Evolutionary conservation across 2,888 invertebrate species (phyloP).

Genomic region (Philonicus albiceps): DNA sequence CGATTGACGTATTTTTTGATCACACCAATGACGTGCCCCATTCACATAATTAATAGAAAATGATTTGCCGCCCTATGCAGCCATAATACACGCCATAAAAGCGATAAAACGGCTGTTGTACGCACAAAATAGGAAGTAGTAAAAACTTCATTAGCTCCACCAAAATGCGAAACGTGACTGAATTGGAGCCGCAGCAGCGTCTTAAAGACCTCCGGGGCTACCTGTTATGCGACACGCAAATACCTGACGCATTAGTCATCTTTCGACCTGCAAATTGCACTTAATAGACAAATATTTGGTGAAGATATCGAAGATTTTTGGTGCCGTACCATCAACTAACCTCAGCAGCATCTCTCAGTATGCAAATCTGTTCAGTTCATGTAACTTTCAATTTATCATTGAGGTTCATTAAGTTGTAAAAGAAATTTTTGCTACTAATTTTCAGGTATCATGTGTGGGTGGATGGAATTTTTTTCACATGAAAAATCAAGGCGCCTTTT

Average conservation of each 20-base stretch:
- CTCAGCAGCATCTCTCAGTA: neutral
- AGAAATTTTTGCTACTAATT: neutral
- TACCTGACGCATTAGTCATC: neutral
- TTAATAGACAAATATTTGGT: conserved; percentile 29
- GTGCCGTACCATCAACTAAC: neutral
- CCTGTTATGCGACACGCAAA: conserved; percentile 24
- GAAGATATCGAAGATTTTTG: neutral
- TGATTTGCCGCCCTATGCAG: neutral
- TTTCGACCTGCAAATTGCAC: conserved; percentile 14
- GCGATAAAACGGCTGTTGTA: neutral
- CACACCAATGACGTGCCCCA: neutral
- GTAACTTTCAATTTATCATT: neutral
- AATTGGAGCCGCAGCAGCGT: neutral
- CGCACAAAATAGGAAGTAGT: neutral
- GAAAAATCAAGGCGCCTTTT: neutral
- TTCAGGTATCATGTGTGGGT: neutral
- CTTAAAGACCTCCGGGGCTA: neutral
- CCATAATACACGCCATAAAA: neutral
- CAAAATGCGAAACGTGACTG: neutral
- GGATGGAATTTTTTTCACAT: neutral
- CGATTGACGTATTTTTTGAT: neutral
- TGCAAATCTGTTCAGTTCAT: neutral
- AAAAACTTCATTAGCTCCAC: neutral
- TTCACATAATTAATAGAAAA: neutral
- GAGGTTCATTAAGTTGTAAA: neutral